A percentile compares a stretch with the other conserved stretches of the same genome.
phyloP scores from a whole-genome alignment of 2,113 vertebrate genomes.

The Tursiops truncatus region DNA sequence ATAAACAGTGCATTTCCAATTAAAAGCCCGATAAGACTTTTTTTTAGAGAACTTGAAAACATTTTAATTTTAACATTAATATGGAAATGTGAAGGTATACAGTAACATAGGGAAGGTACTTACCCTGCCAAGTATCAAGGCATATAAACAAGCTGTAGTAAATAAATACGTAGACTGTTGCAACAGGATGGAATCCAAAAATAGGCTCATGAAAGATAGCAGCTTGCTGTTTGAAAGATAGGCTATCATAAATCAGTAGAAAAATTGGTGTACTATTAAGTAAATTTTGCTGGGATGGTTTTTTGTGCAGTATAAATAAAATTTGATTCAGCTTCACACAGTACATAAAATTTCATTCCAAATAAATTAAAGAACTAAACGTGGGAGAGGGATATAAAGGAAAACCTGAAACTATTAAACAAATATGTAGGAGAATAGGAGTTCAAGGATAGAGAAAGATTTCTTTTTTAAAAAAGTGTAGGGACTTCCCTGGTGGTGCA shows the following conservation, averaged over 20 bases:
- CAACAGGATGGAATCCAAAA: not conserved
- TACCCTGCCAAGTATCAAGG: not conserved
- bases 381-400: not conserved
- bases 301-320: conserved; percentile 7
- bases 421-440: not conserved
- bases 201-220: not conserved
- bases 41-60: not conserved
- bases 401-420: not conserved
- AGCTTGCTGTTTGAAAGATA: conserved; percentile 14
- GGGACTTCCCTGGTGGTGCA: too few relatives aligned
- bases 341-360: not conserved
- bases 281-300: conserved; percentile 5
- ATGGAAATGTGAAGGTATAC: not conserved
- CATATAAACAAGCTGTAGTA: conserved; percentile 15
- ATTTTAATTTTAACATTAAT: not conserved
- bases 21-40: not conserved
- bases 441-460: not conserved
- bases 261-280: not conserved
- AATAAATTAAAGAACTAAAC: not conserved
- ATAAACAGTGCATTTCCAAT: not conserved
- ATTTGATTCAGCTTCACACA: not conserved
- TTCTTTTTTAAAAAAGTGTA: not conserved
- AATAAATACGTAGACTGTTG: not conserved
- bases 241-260: not conserved
- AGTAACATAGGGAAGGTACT: not conserved